These are phyloP conservation scores for Hyposoter dolosus DNA, from an alignment of 2,888 invertebrate genomes.

Conservation along the genomic window DNA sequence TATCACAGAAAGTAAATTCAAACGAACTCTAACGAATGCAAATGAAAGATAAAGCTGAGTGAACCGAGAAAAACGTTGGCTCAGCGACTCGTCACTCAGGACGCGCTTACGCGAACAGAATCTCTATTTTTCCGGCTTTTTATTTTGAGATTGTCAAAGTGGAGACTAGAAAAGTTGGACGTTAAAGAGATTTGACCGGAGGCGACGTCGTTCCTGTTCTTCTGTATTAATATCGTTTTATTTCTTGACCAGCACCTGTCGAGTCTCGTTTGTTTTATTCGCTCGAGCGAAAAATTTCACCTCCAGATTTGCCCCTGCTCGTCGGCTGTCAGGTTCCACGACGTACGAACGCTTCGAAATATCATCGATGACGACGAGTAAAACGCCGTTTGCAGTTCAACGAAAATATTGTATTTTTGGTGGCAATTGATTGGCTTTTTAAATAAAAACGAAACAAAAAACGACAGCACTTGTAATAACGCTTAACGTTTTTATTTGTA, in stretches of 20 bases:
- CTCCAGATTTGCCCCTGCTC: slow-evolving; percentile 1
- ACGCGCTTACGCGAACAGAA: slow-evolving; percentile 7
- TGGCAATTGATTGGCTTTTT: background rate
- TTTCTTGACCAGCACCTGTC: slow-evolving; percentile 21
- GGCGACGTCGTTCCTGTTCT: background rate
- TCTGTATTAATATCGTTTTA: slow-evolving; percentile 1
- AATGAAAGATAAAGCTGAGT: slow-evolving; percentile 46
- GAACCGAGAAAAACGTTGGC: slow-evolving; percentile 11
- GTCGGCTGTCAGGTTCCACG: background rate
- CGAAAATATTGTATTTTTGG: background rate
- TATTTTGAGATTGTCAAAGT: slow-evolving; percentile 7
- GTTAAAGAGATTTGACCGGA: background rate
- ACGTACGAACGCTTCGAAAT: slow-evolving; percentile 1
- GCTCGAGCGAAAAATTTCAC: slow-evolving; percentile 5
- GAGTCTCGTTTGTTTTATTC: slow-evolving; percentile 28
- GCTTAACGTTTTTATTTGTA: background rate
- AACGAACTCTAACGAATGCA: slow-evolving; percentile 41
- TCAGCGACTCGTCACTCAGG: background rate
- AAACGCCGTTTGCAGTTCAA: background rate
- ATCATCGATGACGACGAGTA: slow-evolving; percentile 27
- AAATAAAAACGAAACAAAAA: background rate
- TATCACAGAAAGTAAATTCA: background rate
- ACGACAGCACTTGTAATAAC: background rate
- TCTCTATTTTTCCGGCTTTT: background rate
- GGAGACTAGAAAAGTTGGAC: slow-evolving; percentile 10